Base-by-base conservation (phyloP, 2,113 vertebrate species). In the Bubalus kerabau region DNA sequence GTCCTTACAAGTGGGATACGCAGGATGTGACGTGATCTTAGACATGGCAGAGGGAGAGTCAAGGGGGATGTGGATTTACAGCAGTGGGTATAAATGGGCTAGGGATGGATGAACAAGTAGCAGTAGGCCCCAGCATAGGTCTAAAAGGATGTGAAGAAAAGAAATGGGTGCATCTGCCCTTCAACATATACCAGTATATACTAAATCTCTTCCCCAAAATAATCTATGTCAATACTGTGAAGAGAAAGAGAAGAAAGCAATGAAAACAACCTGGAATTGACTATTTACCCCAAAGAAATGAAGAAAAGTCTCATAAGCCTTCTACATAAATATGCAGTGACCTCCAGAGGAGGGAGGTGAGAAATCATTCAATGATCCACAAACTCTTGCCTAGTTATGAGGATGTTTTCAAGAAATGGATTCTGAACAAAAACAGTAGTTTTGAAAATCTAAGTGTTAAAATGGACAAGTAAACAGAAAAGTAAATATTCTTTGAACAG, bases 391-490 rank as follows among this genome's bases (percentile, higher is more conserved):
- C 24, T 48, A 50, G 46, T 71, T 52, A 62, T 16, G 4, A 30
- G 48, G 4, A 76, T 46, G 12, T 21, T 95, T 92, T 88, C 32
- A 32, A 95, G 76, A 80, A 93, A 87, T 62, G 24, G 15, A 84
- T 84, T 97, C 81, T 87, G 40, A 56, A 67, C 40, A 87, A 85
- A 43, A 46, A 40, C 1, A 48, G 32, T 87, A 60, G 36, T 88
- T 95, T 60, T n/a, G 50, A 89, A 88, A 84, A 88, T 78, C 28
- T 87, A 43, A 76, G 28, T 60, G n/a, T 26, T 81, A 50, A 81
- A 46, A 40, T 40, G 9, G 7, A 24, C 78, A 85, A 30, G 26
- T 48, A 80, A 80, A 48, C 43, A 46, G 46, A 50, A 40, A 81
- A 92, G n/a, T 46, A 84, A 67, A 24, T 89, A n/a, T 15, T 92